These are phyloP conservation scores for Sebastes schlegelii DNA, from an alignment of 2,113 vertebrate genomes.

Conservation along the genomic window DNA sequence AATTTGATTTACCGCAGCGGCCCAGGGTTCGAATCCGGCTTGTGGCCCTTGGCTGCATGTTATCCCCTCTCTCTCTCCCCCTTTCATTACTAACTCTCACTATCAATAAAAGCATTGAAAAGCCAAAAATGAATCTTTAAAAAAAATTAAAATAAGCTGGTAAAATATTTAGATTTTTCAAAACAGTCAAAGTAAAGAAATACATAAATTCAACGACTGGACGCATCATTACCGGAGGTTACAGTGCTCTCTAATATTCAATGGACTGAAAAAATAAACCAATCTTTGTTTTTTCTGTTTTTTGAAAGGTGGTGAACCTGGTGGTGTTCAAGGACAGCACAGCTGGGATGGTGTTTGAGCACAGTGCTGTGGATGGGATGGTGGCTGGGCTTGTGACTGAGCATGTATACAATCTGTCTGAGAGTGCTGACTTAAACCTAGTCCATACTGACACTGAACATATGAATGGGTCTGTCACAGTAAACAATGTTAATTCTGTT, in stretches of 20 bases:
- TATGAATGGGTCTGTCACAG: conserved; percentile 36
- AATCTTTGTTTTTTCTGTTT: conserved; percentile 8
- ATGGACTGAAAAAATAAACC: background rate
- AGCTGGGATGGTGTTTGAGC: conserved; percentile 85
- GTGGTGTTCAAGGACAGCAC: conserved; percentile 84
- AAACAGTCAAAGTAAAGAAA: background rate
- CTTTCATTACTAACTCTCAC: too few relatives aligned
- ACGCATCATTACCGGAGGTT: too few relatives aligned
- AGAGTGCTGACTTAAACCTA: conserved; percentile 70
- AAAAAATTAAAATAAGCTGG: background rate
- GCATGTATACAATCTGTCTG: conserved; percentile 79
- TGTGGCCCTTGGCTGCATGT: too few relatives aligned
- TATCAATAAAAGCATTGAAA: too few relatives aligned
- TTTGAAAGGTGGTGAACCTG: conserved; percentile 82
- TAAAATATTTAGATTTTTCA: background rate
- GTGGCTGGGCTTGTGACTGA: conserved; percentile 82
- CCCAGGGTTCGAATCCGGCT: too few relatives aligned
- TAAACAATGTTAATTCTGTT: conserved; percentile 36
- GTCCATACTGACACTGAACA: conserved; percentile 35
- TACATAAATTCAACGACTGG: background rate
- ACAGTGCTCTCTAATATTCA: background rate
- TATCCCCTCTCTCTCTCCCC: too few relatives aligned
- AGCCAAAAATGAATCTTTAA: too few relatives aligned
- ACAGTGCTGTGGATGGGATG: conserved; percentile 86
- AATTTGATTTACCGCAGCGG: background rate